Percentiles rank a stretch among this genome's conserved stretches.
phyloP scores from a whole-genome alignment of 2,797 vertebrate genomes.

The Hydrolagus colliei region DNA sequence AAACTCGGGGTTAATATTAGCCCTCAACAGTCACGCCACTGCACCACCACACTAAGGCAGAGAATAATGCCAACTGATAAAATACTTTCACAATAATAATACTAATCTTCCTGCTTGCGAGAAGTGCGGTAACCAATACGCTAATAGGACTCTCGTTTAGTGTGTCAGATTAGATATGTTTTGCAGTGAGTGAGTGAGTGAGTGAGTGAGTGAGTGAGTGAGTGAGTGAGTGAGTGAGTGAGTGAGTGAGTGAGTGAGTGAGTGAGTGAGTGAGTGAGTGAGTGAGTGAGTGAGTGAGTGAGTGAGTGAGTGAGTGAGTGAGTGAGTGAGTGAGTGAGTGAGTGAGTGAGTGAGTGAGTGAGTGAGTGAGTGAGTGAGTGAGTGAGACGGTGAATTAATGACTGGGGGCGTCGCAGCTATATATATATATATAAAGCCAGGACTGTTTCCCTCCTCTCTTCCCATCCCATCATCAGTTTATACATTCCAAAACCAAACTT shows the following conservation, averaged over 20 bases:
- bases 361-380: background rate
- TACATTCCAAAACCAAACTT: no score
- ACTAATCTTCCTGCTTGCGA: no score
- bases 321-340: background rate
- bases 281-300: background rate
- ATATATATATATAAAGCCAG: background rate
- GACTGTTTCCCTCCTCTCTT: no score
- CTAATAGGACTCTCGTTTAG: no score
- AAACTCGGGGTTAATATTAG: background rate
- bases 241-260: slow-evolving; percentile 13
- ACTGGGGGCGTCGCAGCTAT: background rate
- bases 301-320: background rate
- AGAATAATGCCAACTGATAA: no score
- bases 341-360: background rate
- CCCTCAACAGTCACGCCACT: no score
- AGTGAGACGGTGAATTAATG: background rate
- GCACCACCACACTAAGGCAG: background rate
- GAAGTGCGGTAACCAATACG: no score
- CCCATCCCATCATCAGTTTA: no score
- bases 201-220: background rate
- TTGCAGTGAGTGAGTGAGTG: background rate
- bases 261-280: slow-evolving; percentile 14
- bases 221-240: slow-evolving; percentile 21
- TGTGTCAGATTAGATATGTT: no score
- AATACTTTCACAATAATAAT: background rate